A percentile compares a stretch with the other conserved stretches of the same genome.
Conservation (phyloP, 2,113 vertebrate species). For the Hylia prasina region DNA sequence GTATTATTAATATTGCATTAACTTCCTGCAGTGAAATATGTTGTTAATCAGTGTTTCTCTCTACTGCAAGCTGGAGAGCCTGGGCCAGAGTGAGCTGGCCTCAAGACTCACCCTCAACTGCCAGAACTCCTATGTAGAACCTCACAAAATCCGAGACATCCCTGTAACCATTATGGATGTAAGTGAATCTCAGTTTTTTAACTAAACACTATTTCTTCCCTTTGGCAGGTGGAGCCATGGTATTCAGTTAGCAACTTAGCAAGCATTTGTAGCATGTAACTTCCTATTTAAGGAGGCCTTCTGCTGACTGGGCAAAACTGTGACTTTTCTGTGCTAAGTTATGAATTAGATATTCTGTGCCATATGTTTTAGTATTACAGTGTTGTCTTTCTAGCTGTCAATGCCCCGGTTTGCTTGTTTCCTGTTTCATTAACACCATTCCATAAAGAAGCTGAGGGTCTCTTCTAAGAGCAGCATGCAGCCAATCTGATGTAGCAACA, state of each 20-base stretch:
- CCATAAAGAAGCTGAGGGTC: background rate
- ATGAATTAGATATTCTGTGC: background rate
- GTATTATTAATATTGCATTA: background rate
- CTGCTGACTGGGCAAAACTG: background rate
- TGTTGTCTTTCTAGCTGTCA: background rate
- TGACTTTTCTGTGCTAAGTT: background rate
- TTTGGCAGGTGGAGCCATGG: background rate
- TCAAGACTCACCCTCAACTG: slow-evolving; percentile 96
- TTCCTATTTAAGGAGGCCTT: background rate
- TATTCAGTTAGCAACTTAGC: background rate
- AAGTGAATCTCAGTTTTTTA: slow-evolving; percentile 50
- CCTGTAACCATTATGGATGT: slow-evolving; percentile 97
- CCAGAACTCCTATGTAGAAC: slow-evolving; percentile 98
- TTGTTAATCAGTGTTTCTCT: slow-evolving; percentile 19
- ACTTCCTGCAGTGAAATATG: background rate
- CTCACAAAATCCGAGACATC: slow-evolving; percentile 95
- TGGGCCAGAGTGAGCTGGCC: slow-evolving; percentile 93
- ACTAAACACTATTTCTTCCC: background rate
- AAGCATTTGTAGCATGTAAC: background rate
- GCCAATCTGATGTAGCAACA: background rate
- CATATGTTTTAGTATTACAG: rapidly evolving
- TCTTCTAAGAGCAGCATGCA: background rate
- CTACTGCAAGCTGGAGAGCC: slow-evolving; percentile 84
- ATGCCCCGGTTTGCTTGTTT: background rate
- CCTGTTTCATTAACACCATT: background rate